Evolutionary conservation across 2,888 invertebrate genomes (phyloP).

Genomic region (Lithophane leautieri): DNA sequence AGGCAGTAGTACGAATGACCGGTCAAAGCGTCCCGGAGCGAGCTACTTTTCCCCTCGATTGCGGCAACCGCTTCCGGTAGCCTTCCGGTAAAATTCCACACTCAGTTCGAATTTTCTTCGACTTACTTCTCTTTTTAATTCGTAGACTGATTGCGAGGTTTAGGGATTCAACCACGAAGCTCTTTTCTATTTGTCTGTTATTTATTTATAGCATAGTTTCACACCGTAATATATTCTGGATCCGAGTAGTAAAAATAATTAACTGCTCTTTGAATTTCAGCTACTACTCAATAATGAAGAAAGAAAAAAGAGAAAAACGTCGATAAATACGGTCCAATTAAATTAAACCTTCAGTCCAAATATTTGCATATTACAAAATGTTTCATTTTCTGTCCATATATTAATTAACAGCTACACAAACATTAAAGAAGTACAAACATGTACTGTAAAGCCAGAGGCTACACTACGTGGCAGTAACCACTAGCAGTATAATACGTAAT

Average conservation of each 20-base stretch:
- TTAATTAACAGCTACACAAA: slow-evolving; percentile 25
- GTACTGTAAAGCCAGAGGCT: slow-evolving; percentile 6
- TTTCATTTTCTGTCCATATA: slow-evolving; percentile 26
- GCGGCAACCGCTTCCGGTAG: slow-evolving; percentile 80
- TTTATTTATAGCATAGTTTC: slow-evolving; percentile 28
- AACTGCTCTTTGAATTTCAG: not conserved
- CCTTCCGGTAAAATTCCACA: slow-evolving; percentile 77
- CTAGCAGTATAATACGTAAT: slow-evolving; percentile 41
- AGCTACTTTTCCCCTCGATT: slow-evolving; percentile 84
- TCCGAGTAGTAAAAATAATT: not conserved
- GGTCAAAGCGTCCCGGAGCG: slow-evolving; percentile 81
- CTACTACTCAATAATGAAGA: not conserved
- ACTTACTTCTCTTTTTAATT: slow-evolving; percentile 72
- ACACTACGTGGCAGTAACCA: slow-evolving; percentile 27
- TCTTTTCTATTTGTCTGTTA: slow-evolving; percentile 47
- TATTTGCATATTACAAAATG: slow-evolving; percentile 20
- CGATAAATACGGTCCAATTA: slow-evolving; percentile 8
- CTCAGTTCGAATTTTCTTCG: slow-evolving; percentile 75
- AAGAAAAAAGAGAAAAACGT: slow-evolving; percentile 7
- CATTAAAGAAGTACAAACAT: slow-evolving; percentile 24
- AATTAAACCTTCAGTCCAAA: slow-evolving; percentile 14
- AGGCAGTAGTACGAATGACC: slow-evolving; percentile 74
- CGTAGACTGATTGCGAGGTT: slow-evolving; percentile 66
- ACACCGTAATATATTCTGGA: not conserved
- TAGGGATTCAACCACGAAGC: slow-evolving; percentile 54